Base-by-base conservation (phyloP, 2,797 vertebrate species). In the Melanotaenia trifasciata region DNA sequence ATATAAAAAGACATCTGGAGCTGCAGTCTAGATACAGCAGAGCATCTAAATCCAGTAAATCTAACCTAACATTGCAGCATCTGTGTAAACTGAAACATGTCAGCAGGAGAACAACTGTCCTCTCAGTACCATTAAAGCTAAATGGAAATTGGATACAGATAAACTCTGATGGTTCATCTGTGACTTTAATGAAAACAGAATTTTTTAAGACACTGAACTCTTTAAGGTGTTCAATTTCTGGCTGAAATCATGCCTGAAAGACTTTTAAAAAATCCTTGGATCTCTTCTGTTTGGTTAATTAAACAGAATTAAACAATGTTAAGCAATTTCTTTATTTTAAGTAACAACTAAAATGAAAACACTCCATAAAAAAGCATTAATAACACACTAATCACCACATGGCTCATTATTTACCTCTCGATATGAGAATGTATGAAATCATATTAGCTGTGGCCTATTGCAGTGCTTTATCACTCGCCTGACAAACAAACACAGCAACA, bases 61-160 rank as follows among this genome's bases (percentile, higher is more conserved):
- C 79, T 88, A 84, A 82, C 82, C 83, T 43, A 85, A 85, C 84
- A 82, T 40, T 67, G 74, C 58, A 84, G 68, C 89, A 92, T 85
- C 89, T 90, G 89, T 82, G 87, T 79, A 86, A 88, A 90, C 72
- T 3, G 70, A 81, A 75, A 58, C 76, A 11, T 6, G 53, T 61
- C 77, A 70, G 85, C 68, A 69, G 79, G 57, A 78, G 57, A 59
- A n/a, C 14, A 59, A 54, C 20, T 81, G 70, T 53, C 65, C 35
- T 83, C 67, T 64, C 16, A 51, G 47, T 11, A 28, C 45, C 68
- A 64, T 30, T 36, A 11, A 36, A n/a, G 54, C n/a, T 56, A 8
- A 43, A 56, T 59, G 64, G 51, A 71, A 64, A 54, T 47, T 36
- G 20, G 57, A 71, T 13, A 59, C 53, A 54, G 57, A 76, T 73